Evolutionary conservation across 2,113 vertebrate genomes (phyloP), one percentile per base, ranked within the genome.

Genomic region (Ctenomys sociabilis): DNA sequence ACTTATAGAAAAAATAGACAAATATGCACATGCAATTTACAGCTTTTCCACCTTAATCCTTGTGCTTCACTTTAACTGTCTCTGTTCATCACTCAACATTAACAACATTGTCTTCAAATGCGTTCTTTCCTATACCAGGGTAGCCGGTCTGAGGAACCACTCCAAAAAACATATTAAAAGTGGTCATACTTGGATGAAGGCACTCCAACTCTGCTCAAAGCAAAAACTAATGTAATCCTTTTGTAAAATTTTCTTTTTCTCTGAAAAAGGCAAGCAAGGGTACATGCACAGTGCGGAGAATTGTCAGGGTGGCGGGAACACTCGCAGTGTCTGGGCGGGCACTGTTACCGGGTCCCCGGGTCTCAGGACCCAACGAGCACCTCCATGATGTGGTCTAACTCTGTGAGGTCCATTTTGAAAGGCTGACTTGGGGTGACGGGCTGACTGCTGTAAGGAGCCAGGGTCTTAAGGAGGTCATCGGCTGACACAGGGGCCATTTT

Each of bases 331-430:
- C 97, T 96, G 98, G 98, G 97, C 63, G 95, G 97, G 97, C 90
- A 95, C 78, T 88, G 84, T 91, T 78, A 73, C 96, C 26, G 43
- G 97, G 87, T 35, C 92, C 99, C 95, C n/a, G 12, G 97, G 88
- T 30, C 95, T 99, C 99, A 99, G 85, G 99, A 99, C 68, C 99
- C 99, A 54, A 99, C 99, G 54, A 99, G 98, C 98, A 99, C 99
- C 98, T 99, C 99, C 99, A 99, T 99, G 95, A 99, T 99, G 98
- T 99, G 99, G 99, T 99, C 99, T 97, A 99, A 99, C 99, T 99
- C 99, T 64, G 99, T 99, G 96, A 99, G 99, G 98, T 99, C 99
- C 98, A 99, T 99, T 99, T 99, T 99, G 97, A 99, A 99, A 99
- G 99, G 99, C 99, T 99, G 99, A 98, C 98, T 99, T 96, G 99